Conservation (phyloP, 1,140 invertebrate genomes). For the Hyposmocoma kahamanoa region DNA sequence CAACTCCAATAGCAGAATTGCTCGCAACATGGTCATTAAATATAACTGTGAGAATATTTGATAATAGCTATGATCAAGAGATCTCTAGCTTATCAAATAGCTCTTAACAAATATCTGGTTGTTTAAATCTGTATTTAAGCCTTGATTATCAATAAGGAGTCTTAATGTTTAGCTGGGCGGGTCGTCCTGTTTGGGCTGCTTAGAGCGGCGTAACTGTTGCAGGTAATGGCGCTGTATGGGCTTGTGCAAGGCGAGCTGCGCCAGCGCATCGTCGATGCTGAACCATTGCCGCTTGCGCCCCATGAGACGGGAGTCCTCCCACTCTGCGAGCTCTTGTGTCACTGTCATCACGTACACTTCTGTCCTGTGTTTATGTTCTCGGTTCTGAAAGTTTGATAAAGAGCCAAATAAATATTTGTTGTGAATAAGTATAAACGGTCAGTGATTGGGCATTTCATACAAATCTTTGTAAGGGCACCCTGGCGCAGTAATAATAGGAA, state of each 20-base stretch:
- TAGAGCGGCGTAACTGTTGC: constrained; percentile 78
- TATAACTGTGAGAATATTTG: too few relatives aligned
- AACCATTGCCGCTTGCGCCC: constrained; percentile 95
- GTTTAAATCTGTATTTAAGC: too few relatives aligned
- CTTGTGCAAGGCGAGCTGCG: constrained; percentile 90
- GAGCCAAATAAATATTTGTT: constrained; percentile 17
- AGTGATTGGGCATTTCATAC: too few relatives aligned
- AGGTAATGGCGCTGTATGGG: constrained; percentile 92
- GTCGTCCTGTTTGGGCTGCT: constrained; percentile 57
- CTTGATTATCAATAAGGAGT: too few relatives aligned
- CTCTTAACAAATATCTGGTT: too few relatives aligned
- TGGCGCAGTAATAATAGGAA: too few relatives aligned
- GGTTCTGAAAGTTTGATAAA: constrained; percentile 84
- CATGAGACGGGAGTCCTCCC: constrained; percentile 93
- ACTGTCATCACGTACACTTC: constrained; percentile 95
- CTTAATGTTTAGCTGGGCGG: constrained; percentile 48
- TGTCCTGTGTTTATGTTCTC: constrained; percentile 93
- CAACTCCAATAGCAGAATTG: too few relatives aligned
- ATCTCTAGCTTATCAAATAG: too few relatives aligned
- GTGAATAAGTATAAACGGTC: constrained; percentile 7
- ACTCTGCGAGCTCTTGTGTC: constrained; percentile 92
- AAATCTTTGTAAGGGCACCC: too few relatives aligned
- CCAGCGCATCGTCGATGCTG: constrained; percentile 88
- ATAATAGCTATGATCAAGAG: too few relatives aligned
- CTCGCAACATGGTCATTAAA: too few relatives aligned